Evolutionary conservation across 1,140 invertebrate species (phyloP), one percentile per base, ranked within the genome.

Genomic region (Ostrea denselamellosa): DNA sequence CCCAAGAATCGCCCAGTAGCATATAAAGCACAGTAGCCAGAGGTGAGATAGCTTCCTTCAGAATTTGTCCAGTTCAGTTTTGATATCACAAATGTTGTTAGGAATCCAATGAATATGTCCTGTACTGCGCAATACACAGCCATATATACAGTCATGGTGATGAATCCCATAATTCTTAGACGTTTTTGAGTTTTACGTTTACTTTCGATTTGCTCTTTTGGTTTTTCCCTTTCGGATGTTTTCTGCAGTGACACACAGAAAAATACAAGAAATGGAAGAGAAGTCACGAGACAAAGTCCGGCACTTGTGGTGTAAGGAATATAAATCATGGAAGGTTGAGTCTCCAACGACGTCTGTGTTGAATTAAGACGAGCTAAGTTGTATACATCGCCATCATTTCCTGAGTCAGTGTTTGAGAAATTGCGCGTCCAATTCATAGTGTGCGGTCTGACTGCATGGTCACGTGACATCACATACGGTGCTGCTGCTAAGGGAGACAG

Each of bases 401-500:
- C 83, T 7, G 7, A 22, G 25, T 17, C 28, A 17, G 54, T 22
- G 25, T 44, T 12, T 52, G 44, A 53, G 17, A 83, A 34, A 53
- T 51, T 17, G 28, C 62, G 10, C 9, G 53, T 58, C 22, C 17
- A 58, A 58, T 44, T 22, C 9, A n/a, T 17, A 52, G 51, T 14
- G 51, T 1, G 19, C 2, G 17, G 9, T 9, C 12, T 86, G 10
- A 17, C n/a, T 17, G 58, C 17, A 44, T 62, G 8, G n/a, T 25
- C 17, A 19, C 10, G 19, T n/a, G 87, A 81, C 22, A 85, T 86
- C 17, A 92, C 87, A 83, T 92, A 92, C 12, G 91, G 92, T 65
- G 89, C 90, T n/a, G 90, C 88, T 54, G 90, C 86, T 44, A 92
- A 88, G 34, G 92, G 92, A 62, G 90, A 88, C 2, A 92, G 44